Evolutionary conservation across 2,797 vertebrate species (phyloP).

Genomic region (Molossus alvarezi): DNA sequence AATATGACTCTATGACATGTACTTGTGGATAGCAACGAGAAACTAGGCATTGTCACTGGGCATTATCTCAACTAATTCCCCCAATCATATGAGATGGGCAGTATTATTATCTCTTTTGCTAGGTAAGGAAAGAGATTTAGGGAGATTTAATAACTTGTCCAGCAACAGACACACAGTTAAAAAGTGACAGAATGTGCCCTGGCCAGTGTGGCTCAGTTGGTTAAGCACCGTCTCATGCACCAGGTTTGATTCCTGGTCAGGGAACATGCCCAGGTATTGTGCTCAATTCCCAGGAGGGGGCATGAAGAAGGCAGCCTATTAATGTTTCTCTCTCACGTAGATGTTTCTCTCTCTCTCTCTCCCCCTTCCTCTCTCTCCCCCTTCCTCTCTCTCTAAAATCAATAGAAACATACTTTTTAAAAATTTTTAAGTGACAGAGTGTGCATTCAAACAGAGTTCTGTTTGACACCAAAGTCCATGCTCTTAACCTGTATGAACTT

Average conservation of each 20-base stretch:
- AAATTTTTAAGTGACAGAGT: neutral
- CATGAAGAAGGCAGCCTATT: too few species aligned
- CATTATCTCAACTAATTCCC: neutral
- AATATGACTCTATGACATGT: neutral
- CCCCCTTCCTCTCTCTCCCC: too few species aligned
- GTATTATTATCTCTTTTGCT: neutral
- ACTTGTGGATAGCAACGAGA: neutral
- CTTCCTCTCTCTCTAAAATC: too few species aligned
- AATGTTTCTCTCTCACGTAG: too few species aligned
- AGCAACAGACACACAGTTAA: neutral
- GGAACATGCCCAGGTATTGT: too few species aligned
- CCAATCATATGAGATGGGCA: neutral
- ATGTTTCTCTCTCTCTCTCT: too few species aligned
- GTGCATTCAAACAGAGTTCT: neutral
- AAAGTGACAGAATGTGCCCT: neutral
- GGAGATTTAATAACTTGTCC: neutral
- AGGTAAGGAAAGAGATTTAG: neutral
- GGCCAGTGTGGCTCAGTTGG: too few species aligned
- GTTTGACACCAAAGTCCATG: neutral
- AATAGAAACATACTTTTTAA: too few species aligned
- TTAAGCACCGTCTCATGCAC: too few species aligned
- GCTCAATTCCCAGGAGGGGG: too few species aligned
- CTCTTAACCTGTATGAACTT: neutral
- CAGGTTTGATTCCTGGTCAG: too few species aligned
- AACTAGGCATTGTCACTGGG: neutral